Percentiles rank a stretch among this genome's conserved stretches.
phyloP scores from a whole-genome alignment of 2,797 vertebrate genomes.

The Enteromius thamalakanensis region DNA sequence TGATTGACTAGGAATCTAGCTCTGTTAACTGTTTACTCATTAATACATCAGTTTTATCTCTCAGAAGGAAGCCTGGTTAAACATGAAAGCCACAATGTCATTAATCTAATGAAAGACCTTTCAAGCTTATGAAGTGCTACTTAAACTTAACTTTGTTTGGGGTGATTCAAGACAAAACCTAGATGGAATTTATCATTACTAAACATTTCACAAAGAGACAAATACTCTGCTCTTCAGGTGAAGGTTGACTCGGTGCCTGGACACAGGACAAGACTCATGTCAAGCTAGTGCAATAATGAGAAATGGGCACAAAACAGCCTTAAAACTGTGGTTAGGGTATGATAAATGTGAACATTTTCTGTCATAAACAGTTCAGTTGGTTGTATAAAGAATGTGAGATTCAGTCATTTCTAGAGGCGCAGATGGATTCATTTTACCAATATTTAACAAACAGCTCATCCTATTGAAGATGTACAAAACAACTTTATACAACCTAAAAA shows the following conservation, averaged over 20 bases:
- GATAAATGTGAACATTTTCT: background rate
- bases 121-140: conserved; percentile 15
- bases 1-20: conserved; percentile 4
- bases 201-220: conserved; percentile 1
- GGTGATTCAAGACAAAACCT: conserved; percentile 23
- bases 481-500: background rate
- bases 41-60: background rate
- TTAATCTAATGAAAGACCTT: conserved; percentile 36
- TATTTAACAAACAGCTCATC: background rate
- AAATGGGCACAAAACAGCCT: background rate
- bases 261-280: background rate
- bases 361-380: background rate
- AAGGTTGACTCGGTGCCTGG: conserved; percentile 3
- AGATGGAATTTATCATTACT: conserved; percentile 13
- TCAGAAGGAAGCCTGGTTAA: background rate
- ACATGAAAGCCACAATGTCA: background rate
- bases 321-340: background rate
- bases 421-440: conserved; percentile 8
- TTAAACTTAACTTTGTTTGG: conserved; percentile 15
- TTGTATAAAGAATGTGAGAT: background rate
- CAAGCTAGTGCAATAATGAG: background rate
- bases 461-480: too few species aligned
- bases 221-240: conserved; percentile 1
- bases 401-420: background rate
- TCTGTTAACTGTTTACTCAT: background rate